Conservation (phyloP, 2,888 invertebrate species). For the Drosophila nr. medialis region DNA sequence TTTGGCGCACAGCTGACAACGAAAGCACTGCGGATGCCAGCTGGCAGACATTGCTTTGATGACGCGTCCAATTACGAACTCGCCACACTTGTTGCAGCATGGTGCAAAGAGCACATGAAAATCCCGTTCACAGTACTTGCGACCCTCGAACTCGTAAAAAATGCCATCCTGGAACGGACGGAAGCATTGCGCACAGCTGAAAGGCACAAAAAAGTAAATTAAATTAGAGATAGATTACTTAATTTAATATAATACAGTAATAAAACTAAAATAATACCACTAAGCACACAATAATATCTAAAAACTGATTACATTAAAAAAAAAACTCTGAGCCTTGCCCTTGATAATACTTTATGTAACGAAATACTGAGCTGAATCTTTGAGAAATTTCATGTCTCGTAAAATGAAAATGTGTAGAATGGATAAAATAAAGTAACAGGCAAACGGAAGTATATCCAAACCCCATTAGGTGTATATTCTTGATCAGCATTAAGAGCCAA, state of each 20-base stretch:
- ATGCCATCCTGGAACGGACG: slow-evolving; percentile 98
- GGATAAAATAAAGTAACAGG: not conserved
- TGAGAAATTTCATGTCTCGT: not conserved
- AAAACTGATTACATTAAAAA: not conserved
- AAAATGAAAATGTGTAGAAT: not conserved
- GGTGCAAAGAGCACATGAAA: slow-evolving; percentile 98
- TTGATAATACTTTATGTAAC: not conserved
- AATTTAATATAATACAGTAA: not conserved
- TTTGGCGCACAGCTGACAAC: slow-evolving; percentile 96
- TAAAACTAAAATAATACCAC: not conserved
- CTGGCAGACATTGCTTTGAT: slow-evolving; percentile 99
- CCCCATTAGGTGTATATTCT: not conserved
- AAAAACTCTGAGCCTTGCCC: not conserved
- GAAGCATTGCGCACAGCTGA: slow-evolving; percentile 99
- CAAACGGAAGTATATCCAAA: not conserved
- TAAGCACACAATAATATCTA: not conserved
- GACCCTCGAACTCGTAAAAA: slow-evolving; percentile 99
- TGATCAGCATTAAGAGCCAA: not conserved
- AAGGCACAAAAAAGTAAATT: not conserved
- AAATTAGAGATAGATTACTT: not conserved
- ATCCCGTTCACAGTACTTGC: slow-evolving; percentile 99
- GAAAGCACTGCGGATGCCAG: slow-evolving; percentile 99
- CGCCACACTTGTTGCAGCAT: slow-evolving; percentile 94
- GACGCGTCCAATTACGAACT: slow-evolving; percentile 99
- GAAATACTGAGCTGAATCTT: not conserved